phyloP scores from a whole-genome alignment of 2,797 vertebrate species.

The Halcyon smyrnensis region DNA sequence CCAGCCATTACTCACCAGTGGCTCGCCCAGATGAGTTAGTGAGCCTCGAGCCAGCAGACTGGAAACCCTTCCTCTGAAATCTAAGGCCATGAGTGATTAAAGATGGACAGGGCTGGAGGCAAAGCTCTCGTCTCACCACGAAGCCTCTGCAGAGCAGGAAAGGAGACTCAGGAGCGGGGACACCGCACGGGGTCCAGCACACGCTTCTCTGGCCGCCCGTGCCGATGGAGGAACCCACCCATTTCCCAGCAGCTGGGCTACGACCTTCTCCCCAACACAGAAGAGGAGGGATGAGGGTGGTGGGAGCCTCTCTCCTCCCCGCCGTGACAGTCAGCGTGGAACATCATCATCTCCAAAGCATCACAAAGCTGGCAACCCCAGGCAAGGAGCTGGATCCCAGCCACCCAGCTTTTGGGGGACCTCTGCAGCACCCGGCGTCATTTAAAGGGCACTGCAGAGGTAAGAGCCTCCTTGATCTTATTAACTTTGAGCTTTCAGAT shows the following conservation, averaged over 20 bases:
- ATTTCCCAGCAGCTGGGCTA: not conserved
- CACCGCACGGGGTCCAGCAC: not conserved
- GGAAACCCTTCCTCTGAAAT: not conserved
- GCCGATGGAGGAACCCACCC: not conserved
- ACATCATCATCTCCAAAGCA: conserved; percentile 9
- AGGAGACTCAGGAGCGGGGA: not conserved
- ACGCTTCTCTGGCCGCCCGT: not conserved
- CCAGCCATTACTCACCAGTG: not conserved
- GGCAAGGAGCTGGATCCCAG: not conserved
- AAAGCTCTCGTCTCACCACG: accelerated
- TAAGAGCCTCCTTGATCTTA: not conserved
- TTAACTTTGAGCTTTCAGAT: not conserved
- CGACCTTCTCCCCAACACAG: not conserved
- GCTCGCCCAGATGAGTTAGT: accelerated
- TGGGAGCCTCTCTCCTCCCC: not conserved
- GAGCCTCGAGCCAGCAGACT: not conserved
- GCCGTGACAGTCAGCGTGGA: not conserved
- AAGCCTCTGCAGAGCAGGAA: not conserved
- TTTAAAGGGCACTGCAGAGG: conserved; percentile 30
- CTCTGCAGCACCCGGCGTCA: not conserved
- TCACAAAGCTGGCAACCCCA: not conserved
- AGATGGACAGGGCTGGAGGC: not conserved
- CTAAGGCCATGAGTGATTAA: not conserved
- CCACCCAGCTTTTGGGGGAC: not conserved
- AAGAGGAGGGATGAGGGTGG: not conserved